These are phyloP conservation scores for Agrotis puta DNA, from an alignment of 2,888 invertebrate genomes.

Conservation along the genomic window DNA sequence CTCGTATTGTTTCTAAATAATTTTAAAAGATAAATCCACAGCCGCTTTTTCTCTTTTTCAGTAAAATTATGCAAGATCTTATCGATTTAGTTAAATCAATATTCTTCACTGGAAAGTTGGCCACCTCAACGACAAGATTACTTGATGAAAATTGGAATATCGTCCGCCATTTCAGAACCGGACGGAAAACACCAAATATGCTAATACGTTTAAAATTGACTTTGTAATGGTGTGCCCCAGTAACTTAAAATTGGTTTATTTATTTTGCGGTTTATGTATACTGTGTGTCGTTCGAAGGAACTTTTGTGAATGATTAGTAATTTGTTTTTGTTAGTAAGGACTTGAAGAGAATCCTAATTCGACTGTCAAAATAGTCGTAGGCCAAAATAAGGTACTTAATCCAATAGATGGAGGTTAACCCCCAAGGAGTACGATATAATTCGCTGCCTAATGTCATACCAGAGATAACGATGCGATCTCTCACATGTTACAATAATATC, in stretches of 20 bases:
- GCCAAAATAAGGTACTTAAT: too few relatives aligned
- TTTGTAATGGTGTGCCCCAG: slow-evolving; percentile 70
- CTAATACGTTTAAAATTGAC: slow-evolving; percentile 84
- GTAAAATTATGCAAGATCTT: slow-evolving; percentile 14
- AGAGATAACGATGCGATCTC: too few relatives aligned
- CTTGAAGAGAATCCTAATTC: too few relatives aligned
- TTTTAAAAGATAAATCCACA: too few relatives aligned
- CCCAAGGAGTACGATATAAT: too few relatives aligned
- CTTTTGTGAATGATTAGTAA: not conserved
- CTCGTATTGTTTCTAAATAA: too few relatives aligned
- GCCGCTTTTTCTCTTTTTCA: not conserved
- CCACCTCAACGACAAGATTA: slow-evolving; percentile 57
- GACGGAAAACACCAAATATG: slow-evolving; percentile 81
- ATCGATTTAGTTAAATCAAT: slow-evolving; percentile 39
- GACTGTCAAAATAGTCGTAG: too few relatives aligned
- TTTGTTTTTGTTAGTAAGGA: too few relatives aligned
- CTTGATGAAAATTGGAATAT: slow-evolving; percentile 73
- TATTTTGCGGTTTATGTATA: slow-evolving; percentile 39
- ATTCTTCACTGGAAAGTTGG: slow-evolving; percentile 51
- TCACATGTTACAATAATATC: too few relatives aligned
- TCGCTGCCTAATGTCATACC: too few relatives aligned
- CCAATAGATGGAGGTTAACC: too few relatives aligned
- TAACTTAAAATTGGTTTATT: slow-evolving; percentile 64
- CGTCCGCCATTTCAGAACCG: slow-evolving; percentile 64
- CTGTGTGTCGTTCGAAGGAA: not conserved